A percentile compares a stretch with the other conserved stretches of the same genome.
phyloP scores from a whole-genome alignment of 2,888 invertebrate species.

The Chrysomela aeneicollis region DNA sequence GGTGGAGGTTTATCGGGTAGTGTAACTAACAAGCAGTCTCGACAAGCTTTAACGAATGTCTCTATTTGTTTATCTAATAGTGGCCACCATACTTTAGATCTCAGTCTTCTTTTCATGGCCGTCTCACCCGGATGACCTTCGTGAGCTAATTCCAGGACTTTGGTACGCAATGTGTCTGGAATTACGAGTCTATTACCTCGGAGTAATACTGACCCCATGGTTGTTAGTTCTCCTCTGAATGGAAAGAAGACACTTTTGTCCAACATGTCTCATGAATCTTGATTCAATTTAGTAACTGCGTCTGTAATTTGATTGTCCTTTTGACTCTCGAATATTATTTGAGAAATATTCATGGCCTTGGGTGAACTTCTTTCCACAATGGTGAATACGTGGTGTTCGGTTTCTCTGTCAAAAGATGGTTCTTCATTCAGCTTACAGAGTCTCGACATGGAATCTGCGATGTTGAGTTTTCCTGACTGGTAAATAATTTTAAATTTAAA shows the following conservation, averaged over 20 bases:
- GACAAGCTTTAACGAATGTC: slow-evolving; percentile 32
- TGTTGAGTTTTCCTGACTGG: slow-evolving; percentile 42
- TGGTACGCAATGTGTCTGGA: slow-evolving; percentile 26
- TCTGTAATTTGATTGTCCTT: slow-evolving; percentile 21
- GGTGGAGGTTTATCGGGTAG: slow-evolving; percentile 32
- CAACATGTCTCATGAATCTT: slow-evolving; percentile 30
- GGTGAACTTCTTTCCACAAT: slow-evolving; percentile 33
- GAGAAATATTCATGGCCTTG: slow-evolving; percentile 33
- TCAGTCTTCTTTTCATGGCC: slow-evolving; percentile 39
- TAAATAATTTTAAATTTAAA: too few species aligned
- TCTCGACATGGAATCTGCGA: slow-evolving; percentile 46
- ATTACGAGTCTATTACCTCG: slow-evolving; percentile 41
- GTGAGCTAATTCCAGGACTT: slow-evolving; percentile 35
- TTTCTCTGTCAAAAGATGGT: slow-evolving; percentile 35
- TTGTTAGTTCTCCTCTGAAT: slow-evolving; percentile 35
- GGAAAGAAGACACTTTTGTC: slow-evolving; percentile 37
- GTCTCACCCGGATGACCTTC: slow-evolving; percentile 43
- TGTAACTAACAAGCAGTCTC: slow-evolving; percentile 35
- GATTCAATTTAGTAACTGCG: slow-evolving; percentile 24
- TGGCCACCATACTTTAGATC: slow-evolving; percentile 44
- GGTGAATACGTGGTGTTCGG: slow-evolving; percentile 37
- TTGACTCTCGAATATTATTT: slow-evolving; percentile 29
- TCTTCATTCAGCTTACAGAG: slow-evolving; percentile 27
- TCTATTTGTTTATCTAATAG: slow-evolving; percentile 34
- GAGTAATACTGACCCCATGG: slow-evolving; percentile 37